Percentiles rank a stretch among this genome's conserved stretches.
These are phyloP conservation scores for Hermaeophaga mercurialis DNA, from an alignment of 2,888 invertebrate species.

Conservation along the genomic window DNA sequence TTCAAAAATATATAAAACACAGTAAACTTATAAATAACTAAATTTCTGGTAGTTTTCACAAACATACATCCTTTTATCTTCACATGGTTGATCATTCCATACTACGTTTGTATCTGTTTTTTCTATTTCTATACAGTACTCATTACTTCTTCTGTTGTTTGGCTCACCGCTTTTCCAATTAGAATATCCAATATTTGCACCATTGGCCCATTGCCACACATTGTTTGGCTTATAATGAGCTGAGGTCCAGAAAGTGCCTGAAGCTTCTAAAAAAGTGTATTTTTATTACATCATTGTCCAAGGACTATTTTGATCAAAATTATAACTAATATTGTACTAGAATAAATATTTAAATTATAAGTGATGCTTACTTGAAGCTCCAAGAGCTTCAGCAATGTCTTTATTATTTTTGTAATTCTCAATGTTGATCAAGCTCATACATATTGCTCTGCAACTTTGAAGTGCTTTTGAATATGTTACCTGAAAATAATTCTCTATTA, in stretches of 20 bases:
- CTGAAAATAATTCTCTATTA: too few species aligned
- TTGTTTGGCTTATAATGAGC: constrained; percentile 4
- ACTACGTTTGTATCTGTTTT: neutral
- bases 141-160: constrained; percentile 15
- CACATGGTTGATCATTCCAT: constrained; percentile 29
- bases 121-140: constrained; percentile 21
- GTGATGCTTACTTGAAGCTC: neutral
- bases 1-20: too few species aligned
- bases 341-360: too few species aligned
- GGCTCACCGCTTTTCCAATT: constrained; percentile 22
- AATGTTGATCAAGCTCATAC: constrained; percentile 19
- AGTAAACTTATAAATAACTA: too few species aligned
- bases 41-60: too few species aligned
- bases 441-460: constrained; percentile 10
- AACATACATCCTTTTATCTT: constrained; percentile 13
- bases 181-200: neutral
- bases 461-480: constrained; percentile 14
- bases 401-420: constrained; percentile 13
- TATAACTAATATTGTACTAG: too few species aligned
- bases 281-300: too few species aligned
- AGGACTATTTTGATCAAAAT: too few species aligned
- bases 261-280: constrained; percentile 4
- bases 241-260: constrained; percentile 16
- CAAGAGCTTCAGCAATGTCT: constrained; percentile 3
- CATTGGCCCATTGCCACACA: constrained; percentile 19